Conservation (phyloP, 1,140 invertebrate species). For the Hydropsyche tenuis region DNA sequence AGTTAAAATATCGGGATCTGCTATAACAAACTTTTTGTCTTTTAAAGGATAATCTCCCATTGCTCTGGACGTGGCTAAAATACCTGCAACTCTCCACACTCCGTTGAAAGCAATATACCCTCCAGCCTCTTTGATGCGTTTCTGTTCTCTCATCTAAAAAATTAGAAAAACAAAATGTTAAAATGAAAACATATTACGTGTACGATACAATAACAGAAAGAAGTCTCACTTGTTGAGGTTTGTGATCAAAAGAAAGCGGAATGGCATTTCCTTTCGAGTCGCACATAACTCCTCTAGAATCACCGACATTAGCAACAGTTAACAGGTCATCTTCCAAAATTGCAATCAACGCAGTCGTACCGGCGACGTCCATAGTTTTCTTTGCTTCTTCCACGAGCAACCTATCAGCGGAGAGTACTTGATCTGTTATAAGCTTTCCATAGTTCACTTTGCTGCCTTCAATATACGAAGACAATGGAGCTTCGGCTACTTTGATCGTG, state of each 20-base stretch:
- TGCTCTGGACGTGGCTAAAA: conserved; percentile 93
- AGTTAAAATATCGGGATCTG: conserved; percentile 94
- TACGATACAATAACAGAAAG: conserved; percentile 45
- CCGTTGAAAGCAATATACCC: conserved; percentile 94
- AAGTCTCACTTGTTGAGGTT: conserved; percentile 84
- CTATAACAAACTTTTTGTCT: conserved; percentile 91
- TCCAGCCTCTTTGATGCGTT: conserved; percentile 88
- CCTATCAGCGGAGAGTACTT: conserved; percentile 82
- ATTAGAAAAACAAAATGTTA: conserved; percentile 31
- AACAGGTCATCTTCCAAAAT: conserved; percentile 81
- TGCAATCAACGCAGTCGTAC: conserved; percentile 92
- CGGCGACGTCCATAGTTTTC: conserved; percentile 83
- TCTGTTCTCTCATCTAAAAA: conserved; percentile 79
- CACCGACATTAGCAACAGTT: conserved; percentile 94
- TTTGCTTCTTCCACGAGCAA: conserved; percentile 81
- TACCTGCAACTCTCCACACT: conserved; percentile 95
- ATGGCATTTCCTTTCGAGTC: conserved; percentile 88
- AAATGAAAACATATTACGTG: background rate
- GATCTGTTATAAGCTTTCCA: conserved; percentile 81
- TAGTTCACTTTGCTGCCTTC: conserved; percentile 78
- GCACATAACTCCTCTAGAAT: conserved; percentile 94
- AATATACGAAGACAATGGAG: conserved; percentile 65
- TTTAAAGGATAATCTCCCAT: conserved; percentile 95
- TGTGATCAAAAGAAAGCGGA: conserved; percentile 94
- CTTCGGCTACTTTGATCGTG: conserved; percentile 54